A percentile compares a stretch with the other conserved stretches of the same genome.
These are phyloP conservation scores for Poecilobothrus nobilitatus DNA, from an alignment of 2,888 invertebrate genomes.

Conservation along the genomic window DNA sequence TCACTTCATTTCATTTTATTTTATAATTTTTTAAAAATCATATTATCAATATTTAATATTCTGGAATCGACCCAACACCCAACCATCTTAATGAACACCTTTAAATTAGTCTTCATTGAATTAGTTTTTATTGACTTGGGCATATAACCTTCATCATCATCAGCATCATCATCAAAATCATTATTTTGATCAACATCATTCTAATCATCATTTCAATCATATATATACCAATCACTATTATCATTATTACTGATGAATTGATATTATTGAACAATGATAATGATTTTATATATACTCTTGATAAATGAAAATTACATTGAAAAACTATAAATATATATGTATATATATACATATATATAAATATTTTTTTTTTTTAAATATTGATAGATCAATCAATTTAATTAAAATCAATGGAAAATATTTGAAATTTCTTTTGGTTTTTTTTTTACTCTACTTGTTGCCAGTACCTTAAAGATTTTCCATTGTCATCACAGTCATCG, in stretches of 20 bases:
- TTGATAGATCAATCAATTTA: background rate
- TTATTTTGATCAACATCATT: too few relatives aligned
- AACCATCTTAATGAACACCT: background rate
- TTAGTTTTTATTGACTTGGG: background rate
- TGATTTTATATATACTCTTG: background rate
- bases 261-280: background rate
- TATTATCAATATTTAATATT: constrained; percentile 2
- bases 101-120: constrained; percentile 6
- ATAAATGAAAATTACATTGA: background rate
- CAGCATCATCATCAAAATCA: too few relatives aligned
- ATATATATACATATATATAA: too few relatives aligned
- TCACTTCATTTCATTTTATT: background rate
- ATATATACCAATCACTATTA: too few relatives aligned
- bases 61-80: background rate
- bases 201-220: too few relatives aligned
- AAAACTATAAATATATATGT: too few relatives aligned
- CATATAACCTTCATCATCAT: background rate
- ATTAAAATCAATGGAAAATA: constrained; percentile 4
- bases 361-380: background rate
- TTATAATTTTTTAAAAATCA: background rate
- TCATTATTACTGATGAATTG: too few relatives aligned
- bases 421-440: background rate
- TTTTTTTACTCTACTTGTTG: background rate
- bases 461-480: background rate
- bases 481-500: background rate